Conservation (phyloP, 2,113 vertebrate species). For the Macroglossus sobrinus region DNA sequence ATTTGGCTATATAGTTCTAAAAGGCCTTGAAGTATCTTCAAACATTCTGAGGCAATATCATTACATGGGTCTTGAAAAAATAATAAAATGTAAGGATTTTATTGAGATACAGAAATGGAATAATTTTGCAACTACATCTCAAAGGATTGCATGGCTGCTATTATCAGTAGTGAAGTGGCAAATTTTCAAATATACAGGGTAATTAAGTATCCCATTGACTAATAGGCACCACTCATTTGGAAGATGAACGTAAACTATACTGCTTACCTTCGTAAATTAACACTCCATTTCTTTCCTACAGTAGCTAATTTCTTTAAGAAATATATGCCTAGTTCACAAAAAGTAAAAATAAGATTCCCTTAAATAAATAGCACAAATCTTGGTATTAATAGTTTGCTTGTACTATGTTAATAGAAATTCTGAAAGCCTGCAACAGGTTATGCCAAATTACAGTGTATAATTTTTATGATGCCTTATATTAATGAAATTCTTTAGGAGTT, state of each 20-base stretch:
- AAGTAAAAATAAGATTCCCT: conserved; percentile 37
- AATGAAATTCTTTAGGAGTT: conserved; percentile 77
- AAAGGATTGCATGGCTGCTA: not conserved
- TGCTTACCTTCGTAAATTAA: conserved; percentile 37
- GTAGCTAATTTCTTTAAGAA: conserved; percentile 43
- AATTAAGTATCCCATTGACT: not conserved
- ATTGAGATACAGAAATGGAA: not conserved
- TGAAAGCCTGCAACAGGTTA: conserved; percentile 58
- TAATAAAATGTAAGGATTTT: conserved; percentile 40
- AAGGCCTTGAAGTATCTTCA: conserved; percentile 21
- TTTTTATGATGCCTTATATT: conserved; percentile 69
- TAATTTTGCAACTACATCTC: conserved; percentile 9
- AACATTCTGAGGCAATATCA: not conserved
- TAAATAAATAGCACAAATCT: conserved; percentile 31
- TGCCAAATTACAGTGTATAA: conserved; percentile 63
- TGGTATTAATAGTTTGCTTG: conserved; percentile 23
- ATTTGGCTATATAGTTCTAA: conserved; percentile 17
- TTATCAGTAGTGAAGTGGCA: not conserved
- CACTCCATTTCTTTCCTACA: conserved; percentile 29
- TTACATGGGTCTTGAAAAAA: not conserved
- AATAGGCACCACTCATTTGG: not conserved
- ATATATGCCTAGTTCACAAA: not conserved
- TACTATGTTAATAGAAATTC: conserved; percentile 25
- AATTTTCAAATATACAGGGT: not conserved
- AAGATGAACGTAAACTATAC: conserved; percentile 33